phyloP scores from a whole-genome alignment of 2,888 invertebrate species.

The Thymelicus sylvestris region DNA sequence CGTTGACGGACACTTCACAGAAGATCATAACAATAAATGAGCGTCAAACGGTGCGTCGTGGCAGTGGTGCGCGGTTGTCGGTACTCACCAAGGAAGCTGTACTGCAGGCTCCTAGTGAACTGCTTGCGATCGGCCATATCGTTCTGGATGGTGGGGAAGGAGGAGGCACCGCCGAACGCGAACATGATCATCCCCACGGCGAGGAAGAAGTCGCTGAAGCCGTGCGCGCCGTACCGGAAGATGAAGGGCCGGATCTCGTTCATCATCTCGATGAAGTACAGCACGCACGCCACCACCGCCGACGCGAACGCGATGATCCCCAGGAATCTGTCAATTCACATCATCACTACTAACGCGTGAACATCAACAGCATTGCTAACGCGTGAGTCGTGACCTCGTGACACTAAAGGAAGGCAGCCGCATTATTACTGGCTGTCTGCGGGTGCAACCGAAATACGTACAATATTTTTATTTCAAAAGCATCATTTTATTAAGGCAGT shows the following conservation, averaged over 20 bases:
- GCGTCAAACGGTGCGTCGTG: too few relatives aligned
- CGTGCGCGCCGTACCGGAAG: constrained; percentile 78
- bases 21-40: too few relatives aligned
- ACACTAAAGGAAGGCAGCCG: too few relatives aligned
- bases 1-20: too few relatives aligned
- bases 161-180: constrained; percentile 89
- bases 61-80: too few relatives aligned
- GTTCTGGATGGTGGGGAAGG: constrained; percentile 92
- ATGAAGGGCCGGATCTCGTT: constrained; percentile 78
- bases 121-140: constrained; percentile 88
- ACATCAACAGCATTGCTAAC: too few relatives aligned
- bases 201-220: constrained; percentile 86
- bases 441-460: too few relatives aligned
- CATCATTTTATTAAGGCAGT: too few relatives aligned
- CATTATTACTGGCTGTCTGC: too few relatives aligned
- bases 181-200: constrained; percentile 89
- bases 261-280: constrained; percentile 86
- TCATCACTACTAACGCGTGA: too few relatives aligned
- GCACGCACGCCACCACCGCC: constrained; percentile 85
- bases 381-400: too few relatives aligned
- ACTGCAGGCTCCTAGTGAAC: constrained; percentile 86
- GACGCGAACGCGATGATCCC: constrained; percentile 87
- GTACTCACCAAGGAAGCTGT: constrained; percentile 85
- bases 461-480: too few relatives aligned
- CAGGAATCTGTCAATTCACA: constrained; percentile 74